A percentile compares a stretch with the other conserved stretches of the same genome.
These are phyloP conservation scores for Stichodactyla mertensii DNA, from an alignment of 64 coral and sea anemone species.

Conservation along the genomic window DNA sequence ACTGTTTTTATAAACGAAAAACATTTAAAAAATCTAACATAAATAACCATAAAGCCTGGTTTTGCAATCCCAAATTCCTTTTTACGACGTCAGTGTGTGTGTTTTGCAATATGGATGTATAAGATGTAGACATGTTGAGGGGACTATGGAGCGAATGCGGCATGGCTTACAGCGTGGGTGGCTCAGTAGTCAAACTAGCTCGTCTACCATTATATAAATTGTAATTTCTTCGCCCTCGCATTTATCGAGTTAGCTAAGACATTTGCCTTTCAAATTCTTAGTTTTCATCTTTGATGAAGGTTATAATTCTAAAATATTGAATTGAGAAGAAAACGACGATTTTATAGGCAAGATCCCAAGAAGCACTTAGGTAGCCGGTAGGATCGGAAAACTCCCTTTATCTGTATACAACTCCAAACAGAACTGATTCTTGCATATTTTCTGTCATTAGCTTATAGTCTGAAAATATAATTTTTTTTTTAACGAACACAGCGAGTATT, in stretches of 20 bases:
- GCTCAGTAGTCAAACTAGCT: background rate
- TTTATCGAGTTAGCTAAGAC: background rate
- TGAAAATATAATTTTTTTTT: background rate
- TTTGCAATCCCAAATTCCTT: background rate
- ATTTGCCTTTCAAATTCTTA: constrained; percentile 5
- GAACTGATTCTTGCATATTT: background rate
- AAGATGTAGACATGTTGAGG: background rate
- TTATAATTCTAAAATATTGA: background rate
- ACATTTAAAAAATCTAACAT: background rate
- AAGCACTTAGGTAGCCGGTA: background rate
- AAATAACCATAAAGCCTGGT: background rate
- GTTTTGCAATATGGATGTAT: background rate
- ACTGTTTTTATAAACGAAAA: background rate
- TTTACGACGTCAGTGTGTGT: background rate
- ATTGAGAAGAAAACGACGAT: background rate
- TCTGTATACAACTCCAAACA: background rate
- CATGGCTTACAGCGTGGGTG: constrained; percentile 9
- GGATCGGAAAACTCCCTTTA: background rate
- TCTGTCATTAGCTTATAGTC: background rate
- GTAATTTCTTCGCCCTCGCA: constrained; percentile 4
- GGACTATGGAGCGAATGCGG: background rate
- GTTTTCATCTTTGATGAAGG: background rate
- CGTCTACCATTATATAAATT: background rate
- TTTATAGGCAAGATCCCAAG: background rate
- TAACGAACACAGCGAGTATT: background rate